Percentiles rank a stretch among this genome's conserved stretches.
phyloP scores from a whole-genome alignment of 2,888 invertebrate genomes.

The Agapetus fuscipes region DNA sequence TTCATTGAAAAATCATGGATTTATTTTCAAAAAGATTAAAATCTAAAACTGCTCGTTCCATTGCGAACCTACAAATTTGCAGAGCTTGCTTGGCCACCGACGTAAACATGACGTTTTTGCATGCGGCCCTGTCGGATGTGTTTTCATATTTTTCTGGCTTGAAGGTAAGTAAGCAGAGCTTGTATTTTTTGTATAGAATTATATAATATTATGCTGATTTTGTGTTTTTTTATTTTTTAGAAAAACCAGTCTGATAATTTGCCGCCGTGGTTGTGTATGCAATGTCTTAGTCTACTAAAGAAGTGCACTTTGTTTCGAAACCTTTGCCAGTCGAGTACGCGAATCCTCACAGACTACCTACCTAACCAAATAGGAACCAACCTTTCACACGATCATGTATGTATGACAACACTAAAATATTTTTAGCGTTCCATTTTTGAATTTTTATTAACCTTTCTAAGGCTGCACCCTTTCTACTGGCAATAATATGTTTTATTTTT shows the following conservation, averaged over 20 bases:
- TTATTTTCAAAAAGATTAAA: no score
- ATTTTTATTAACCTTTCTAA: no score
- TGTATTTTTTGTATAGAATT: no score
- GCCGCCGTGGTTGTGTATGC: conserved; percentile 13
- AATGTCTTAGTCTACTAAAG: conserved; percentile 7
- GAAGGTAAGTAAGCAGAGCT: conserved; percentile 3
- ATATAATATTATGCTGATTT: not conserved
- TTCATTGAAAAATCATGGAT: no score
- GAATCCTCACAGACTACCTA: conserved; percentile 9
- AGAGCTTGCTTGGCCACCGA: conserved; percentile 3
- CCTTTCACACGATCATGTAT: no score
- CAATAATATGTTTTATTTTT: no score
- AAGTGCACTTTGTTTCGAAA: conserved; percentile 9
- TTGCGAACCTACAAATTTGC: no score
- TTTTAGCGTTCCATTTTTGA: no score
- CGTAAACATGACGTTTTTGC: conserved; percentile 7
- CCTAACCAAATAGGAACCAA: conserved; percentile 1
- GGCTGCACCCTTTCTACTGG: no score
- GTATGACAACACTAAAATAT: no score
- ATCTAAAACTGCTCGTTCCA: no score
- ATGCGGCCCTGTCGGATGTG: not conserved
- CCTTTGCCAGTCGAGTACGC: conserved; percentile 7
- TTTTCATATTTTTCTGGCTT: conserved; percentile 5
- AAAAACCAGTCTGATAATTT: conserved; percentile 3
- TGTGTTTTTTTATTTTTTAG: conserved; percentile 1